Base-by-base conservation (phyloP, 2,797 vertebrate genomes). In the Hyperoplus immaculatus region DNA sequence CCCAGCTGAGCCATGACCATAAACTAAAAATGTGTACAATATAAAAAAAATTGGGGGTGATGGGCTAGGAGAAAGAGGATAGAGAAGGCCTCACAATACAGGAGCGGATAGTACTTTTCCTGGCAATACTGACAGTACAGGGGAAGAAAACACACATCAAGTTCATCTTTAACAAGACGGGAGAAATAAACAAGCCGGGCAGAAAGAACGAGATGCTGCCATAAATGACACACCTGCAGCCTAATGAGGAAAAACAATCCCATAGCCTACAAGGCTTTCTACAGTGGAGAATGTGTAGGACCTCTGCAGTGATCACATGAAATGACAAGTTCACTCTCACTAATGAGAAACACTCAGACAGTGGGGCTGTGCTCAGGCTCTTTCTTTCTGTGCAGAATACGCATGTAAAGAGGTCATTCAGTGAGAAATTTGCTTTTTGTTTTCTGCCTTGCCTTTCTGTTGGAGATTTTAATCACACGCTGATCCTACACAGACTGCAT, bases 141-240 rank as follows among this genome's bases (percentile, higher is more conserved):
- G 56, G 18, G 12, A 5, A 64, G 62, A 72, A 70, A 64, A 79
- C 66, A 69, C 74, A 64, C 42, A 29, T 29, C 58, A 36, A 79
- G 75, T 62, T 75, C 69, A 74, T 87, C 66, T 81, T 78, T 72
- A 87, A 86, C 82, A 84, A 85, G 79, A 69, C 57, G 41, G 49
- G 46, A 69, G 83, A 39, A 8, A 50, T 59, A 75, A 78, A 57
- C 46, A 72, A 76, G 77, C 39, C 39, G 57, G 62, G 46, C 42
- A 7, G 39, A 69, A 58, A 62, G n/a, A 75, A 69, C 1, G 10
- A 81, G 77, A 29, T 8, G 38, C 78, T 63, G 72, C 57, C 49
- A 13, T 50, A 56, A 80, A 77, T 64, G 63, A 56, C 59, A 66
- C 74, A 43, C 42, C 76, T 54, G 76, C 71, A 46, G 65, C 50